Percentiles rank a stretch among this genome's conserved stretches.
phyloP scores from a whole-genome alignment of 2,797 vertebrate genomes.

The Sarcophilus harrisii region DNA sequence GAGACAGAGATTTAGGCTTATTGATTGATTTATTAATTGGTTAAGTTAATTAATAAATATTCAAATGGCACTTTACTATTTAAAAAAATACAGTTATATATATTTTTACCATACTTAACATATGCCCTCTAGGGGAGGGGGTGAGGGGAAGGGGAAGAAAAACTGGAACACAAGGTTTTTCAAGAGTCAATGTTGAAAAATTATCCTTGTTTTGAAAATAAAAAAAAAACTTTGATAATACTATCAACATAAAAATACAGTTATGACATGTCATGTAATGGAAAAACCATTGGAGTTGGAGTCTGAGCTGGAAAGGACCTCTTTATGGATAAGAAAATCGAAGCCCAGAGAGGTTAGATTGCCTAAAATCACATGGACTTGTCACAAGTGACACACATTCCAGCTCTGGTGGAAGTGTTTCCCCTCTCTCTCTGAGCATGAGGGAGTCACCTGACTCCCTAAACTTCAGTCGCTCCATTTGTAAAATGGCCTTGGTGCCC shows the following conservation, averaged over 20 bases:
- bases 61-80: neutral
- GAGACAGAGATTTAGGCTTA: neutral
- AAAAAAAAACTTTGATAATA: too few relatives aligned
- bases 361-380: neutral
- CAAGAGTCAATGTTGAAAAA: too few relatives aligned
- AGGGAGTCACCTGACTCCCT: neutral
- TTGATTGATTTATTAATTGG: neutral
- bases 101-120: neutral
- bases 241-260: neutral
- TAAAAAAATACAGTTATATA: too few relatives aligned
- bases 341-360: neutral
- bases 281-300: neutral
- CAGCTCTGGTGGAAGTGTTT: too few relatives aligned
- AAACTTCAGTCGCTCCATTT: constrained; percentile 17
- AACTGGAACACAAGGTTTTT: too few relatives aligned
- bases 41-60: neutral
- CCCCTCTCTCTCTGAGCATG: neutral
- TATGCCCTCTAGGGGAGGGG: too few relatives aligned
- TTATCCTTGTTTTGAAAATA: too few relatives aligned
- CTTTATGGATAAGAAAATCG: neutral
- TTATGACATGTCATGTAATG: neutral
- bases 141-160: too few relatives aligned
- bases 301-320: neutral
- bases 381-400: neutral
- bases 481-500: constrained; percentile 5